A percentile compares a stretch with the other conserved stretches of the same genome.
Evolutionary conservation across 2,888 invertebrate genomes (phyloP).

Genomic region (Hofmannophila pseudospretella): DNA sequence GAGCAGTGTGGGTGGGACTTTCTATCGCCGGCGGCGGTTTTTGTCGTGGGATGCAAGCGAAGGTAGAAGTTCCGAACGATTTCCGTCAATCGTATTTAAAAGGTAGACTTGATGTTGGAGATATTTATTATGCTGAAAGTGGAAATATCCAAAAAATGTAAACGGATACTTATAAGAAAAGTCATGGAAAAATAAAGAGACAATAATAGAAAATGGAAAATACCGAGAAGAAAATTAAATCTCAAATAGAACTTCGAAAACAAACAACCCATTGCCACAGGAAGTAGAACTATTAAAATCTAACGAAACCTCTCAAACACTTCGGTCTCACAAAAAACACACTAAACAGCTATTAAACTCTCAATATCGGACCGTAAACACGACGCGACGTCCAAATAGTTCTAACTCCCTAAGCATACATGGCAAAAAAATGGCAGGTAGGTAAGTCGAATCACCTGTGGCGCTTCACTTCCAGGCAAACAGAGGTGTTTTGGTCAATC

Average conservation of each 20-base stretch:
- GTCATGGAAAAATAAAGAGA: too few species aligned
- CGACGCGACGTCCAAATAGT: constrained; percentile 18
- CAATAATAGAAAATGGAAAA: too few species aligned
- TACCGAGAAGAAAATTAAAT: too few species aligned
- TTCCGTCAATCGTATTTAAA: constrained; percentile 5
- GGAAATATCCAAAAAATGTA: too few species aligned
- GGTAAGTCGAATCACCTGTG: constrained; percentile 66
- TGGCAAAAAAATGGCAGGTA: constrained; percentile 53
- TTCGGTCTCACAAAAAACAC: constrained; percentile 13
- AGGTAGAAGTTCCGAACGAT: constrained; percentile 8
- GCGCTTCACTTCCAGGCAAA: constrained; percentile 61
- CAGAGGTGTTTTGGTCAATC: constrained; percentile 41
- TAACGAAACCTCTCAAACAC: neutral
- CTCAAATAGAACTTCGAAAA: too few species aligned
- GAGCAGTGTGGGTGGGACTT: constrained; percentile 69
- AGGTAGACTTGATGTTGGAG: too few species aligned
- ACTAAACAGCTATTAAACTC: constrained; percentile 29
- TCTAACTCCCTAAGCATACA: constrained; percentile 46
- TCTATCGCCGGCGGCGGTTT: constrained; percentile 62
- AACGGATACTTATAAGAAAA: too few species aligned
- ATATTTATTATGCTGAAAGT: too few species aligned
- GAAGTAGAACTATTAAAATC: constrained; percentile 8
- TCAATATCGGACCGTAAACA: constrained; percentile 20
- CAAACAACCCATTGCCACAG: constrained; percentile 2
- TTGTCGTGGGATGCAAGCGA: constrained; percentile 51